These are phyloP conservation scores for Empidonax alnorum DNA, from an alignment of 2,113 vertebrate genomes.

Conservation along the genomic window DNA sequence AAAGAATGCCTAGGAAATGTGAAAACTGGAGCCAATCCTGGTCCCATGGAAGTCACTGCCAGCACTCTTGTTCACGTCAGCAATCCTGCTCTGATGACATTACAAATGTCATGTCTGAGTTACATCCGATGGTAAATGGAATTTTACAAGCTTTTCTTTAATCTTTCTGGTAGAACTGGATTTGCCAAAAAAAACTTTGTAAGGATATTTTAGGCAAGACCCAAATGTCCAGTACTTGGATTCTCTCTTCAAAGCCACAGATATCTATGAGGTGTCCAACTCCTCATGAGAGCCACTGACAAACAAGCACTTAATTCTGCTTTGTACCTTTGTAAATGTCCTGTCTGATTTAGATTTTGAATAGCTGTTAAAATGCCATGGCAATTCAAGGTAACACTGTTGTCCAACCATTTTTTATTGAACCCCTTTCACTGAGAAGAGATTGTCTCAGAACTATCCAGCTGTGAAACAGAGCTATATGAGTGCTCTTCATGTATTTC, in stretches of 20 bases:
- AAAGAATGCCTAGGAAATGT: constrained; percentile 36
- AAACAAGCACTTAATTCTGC: neutral
- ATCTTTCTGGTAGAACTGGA: constrained; percentile 15
- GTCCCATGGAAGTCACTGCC: neutral
- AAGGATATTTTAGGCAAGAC: constrained; percentile 4
- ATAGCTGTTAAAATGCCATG: neutral
- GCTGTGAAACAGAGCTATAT: neutral
- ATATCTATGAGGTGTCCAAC: neutral
- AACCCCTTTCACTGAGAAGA: neutral
- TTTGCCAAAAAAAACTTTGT: constrained; percentile 29
- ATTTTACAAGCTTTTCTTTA: constrained; percentile 28
- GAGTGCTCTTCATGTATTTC: neutral
- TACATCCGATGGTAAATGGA: constrained; percentile 7
- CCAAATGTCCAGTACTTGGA: neutral
- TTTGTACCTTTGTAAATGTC: neutral
- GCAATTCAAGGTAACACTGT: neutral
- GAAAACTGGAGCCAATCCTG: constrained; percentile 28
- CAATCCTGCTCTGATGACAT: constrained; percentile 29
- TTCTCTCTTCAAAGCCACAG: constrained; percentile 22
- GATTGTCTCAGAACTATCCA: neutral
- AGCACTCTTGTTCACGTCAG: constrained; percentile 17
- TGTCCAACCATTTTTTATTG: neutral
- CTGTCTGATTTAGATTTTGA: neutral
- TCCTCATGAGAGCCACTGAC: neutral
- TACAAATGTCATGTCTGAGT: constrained; percentile 34